Evolutionary conservation across 2,113 vertebrate genomes (phyloP).

Genomic region (Syngnathus floridae): DNA sequence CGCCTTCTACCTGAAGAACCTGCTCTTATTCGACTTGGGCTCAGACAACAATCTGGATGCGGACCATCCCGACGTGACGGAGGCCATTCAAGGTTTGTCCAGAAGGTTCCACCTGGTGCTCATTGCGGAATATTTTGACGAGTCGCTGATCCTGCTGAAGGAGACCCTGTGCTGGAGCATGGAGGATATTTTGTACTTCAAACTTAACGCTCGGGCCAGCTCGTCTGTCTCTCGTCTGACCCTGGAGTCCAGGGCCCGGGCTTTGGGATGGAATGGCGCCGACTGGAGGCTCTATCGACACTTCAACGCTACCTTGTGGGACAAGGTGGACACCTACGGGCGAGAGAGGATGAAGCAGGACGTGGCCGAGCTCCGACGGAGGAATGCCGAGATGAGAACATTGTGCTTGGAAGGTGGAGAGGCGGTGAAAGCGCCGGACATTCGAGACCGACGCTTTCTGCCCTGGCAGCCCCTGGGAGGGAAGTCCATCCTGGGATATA

Average conservation of each 20-base stretch:
- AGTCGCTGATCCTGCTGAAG: slow-evolving; percentile 88
- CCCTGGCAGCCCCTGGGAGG: slow-evolving; percentile 94
- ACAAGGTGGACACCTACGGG: slow-evolving; percentile 78
- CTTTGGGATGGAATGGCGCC: slow-evolving; percentile 80
- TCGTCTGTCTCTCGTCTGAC: slow-evolving; percentile 71
- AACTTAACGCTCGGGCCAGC: slow-evolving; percentile 80
- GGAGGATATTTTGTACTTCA: slow-evolving; percentile 89
- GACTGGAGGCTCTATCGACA: slow-evolving; percentile 85
- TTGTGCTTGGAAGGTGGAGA: slow-evolving; percentile 79
- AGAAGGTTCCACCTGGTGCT: slow-evolving; percentile 82
- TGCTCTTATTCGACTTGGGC: slow-evolving; percentile 90
- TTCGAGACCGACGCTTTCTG: slow-evolving; percentile 77
- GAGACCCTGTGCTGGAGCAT: slow-evolving; percentile 86
- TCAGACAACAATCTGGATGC: slow-evolving; percentile 78
- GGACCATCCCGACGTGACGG: slow-evolving; percentile 70
- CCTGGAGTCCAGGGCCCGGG: slow-evolving; percentile 73
- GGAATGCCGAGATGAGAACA: slow-evolving; percentile 79
- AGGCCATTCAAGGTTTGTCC: slow-evolving; percentile 72
- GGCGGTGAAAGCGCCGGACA: slow-evolving; percentile 76
- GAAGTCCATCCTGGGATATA: slow-evolving; percentile 89
- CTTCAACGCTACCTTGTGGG: slow-evolving; percentile 90
- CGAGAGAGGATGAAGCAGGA: slow-evolving; percentile 78
- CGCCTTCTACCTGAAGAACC: slow-evolving; percentile 88
- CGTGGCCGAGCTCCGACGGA: slow-evolving; percentile 70
- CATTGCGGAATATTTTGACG: slow-evolving; percentile 86